phyloP scores from a whole-genome alignment of 2,113 vertebrate genomes.

The Chionodraco myersi region DNA sequence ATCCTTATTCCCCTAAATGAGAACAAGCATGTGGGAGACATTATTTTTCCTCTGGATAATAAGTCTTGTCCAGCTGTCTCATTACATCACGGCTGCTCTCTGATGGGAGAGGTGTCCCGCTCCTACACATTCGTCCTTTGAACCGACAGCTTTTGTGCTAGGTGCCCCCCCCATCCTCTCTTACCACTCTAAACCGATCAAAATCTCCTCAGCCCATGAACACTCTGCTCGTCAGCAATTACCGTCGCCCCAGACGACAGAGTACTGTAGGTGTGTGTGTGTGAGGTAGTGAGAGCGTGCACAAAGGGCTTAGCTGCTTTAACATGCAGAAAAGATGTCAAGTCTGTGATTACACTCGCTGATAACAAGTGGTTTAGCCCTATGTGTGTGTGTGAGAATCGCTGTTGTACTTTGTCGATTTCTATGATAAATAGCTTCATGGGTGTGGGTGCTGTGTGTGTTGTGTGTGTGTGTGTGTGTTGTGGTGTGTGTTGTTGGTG shows the following conservation, averaged over 20 bases:
- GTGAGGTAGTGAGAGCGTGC: conserved; percentile 18
- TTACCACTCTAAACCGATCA: conserved; percentile 50
- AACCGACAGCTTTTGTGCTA: conserved; percentile 60
- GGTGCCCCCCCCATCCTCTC: background rate
- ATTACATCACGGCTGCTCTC: conserved; percentile 52
- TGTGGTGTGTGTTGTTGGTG: background rate
- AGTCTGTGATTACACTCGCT: conserved; percentile 73
- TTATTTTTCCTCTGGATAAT: conserved; percentile 31
- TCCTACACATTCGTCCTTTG: conserved; percentile 72
- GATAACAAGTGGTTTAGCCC: conserved; percentile 67
- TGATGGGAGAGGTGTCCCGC: conserved; percentile 53
- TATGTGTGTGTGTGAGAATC: conserved; percentile 49
- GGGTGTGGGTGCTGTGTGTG: background rate
- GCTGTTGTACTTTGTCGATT: conserved; percentile 31
- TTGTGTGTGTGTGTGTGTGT: background rate
- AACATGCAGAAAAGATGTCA: conserved; percentile 80
- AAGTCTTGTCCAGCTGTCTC: conserved; percentile 58
- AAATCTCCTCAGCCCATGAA: conserved; percentile 69
- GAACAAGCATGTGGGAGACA: conserved; percentile 34
- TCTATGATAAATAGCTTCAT: conserved; percentile 8
- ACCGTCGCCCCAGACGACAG: conserved; percentile 44
- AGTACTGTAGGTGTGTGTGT: conserved; percentile 9
- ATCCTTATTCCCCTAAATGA: background rate
- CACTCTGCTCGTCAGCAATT: conserved; percentile 71
- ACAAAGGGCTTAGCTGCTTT: conserved; percentile 73